Percentiles rank a stretch among this genome's conserved stretches.
These are phyloP conservation scores for Tylochromis polylepis DNA, from an alignment of 2,113 vertebrate genomes.

Conservation along the genomic window DNA sequence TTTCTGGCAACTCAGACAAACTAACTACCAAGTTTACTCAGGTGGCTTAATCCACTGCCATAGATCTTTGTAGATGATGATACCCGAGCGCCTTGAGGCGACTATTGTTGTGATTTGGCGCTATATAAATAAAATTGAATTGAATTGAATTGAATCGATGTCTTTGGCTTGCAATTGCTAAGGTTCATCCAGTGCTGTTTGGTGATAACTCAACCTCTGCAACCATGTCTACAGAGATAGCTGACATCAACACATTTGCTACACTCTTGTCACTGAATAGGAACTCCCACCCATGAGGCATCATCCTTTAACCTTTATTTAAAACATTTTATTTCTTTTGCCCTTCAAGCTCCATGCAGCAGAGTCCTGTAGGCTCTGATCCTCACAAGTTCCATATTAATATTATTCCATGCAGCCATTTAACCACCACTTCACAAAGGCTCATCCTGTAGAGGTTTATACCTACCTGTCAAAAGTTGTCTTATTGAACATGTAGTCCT, in stretches of 20 bases:
- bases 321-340: neutral
- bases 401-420: slow-evolving; percentile 13
- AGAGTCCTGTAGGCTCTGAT: neutral
- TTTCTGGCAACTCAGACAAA: neutral
- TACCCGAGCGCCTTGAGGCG: too few species aligned
- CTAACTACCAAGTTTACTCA: neutral
- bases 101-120: too few species aligned
- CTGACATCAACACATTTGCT: neutral
- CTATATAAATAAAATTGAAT: too few species aligned
- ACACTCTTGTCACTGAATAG: neutral
- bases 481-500: slow-evolving; percentile 18
- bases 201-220: neutral
- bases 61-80: slow-evolving; percentile 31
- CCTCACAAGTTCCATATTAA: slow-evolving; percentile 14
- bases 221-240: neutral
- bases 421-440: neutral
- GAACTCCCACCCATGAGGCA: neutral
- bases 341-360: slow-evolving; percentile 6
- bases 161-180: slow-evolving; percentile 1
- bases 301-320: neutral
- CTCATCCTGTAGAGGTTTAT: neutral
- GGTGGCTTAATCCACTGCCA: neutral
- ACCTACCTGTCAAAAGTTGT: slow-evolving; percentile 24
- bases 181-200: neutral
- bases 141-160: too few species aligned